Conservation (phyloP, 2,113 vertebrate species). For the Aptenodytes patagonicus region DNA sequence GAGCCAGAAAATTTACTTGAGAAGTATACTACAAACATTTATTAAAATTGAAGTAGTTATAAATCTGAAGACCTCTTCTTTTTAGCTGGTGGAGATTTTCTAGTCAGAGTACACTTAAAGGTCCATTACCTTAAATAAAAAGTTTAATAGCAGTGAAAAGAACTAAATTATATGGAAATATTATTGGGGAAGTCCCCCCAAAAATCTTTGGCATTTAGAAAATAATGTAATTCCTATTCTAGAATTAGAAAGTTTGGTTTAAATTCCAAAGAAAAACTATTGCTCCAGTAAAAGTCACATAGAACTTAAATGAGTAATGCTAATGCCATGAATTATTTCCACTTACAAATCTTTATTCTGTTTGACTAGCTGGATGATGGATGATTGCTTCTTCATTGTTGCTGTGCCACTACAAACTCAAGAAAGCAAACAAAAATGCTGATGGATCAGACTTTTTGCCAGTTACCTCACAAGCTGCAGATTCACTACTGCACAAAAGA, state of each 20-base stretch:
- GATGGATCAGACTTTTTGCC: slow-evolving; percentile 47
- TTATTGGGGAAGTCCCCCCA: not conserved
- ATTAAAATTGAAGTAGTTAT: not conserved
- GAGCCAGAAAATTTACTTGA: not conserved
- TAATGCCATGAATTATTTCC: slow-evolving; percentile 20
- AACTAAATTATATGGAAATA: not conserved
- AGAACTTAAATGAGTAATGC: not conserved
- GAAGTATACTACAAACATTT: not conserved
- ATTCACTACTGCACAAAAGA: slow-evolving; percentile 52
- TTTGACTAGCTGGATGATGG: slow-evolving; percentile 31
- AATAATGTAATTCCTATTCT: not conserved
- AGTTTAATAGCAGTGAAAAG: not conserved
- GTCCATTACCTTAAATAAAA: not conserved
- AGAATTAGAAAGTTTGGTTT: not conserved
- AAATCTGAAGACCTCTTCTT: not conserved
- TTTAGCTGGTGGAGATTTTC: not conserved
- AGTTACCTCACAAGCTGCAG: slow-evolving; percentile 61
- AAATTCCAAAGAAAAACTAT: not conserved
- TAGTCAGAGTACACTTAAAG: not conserved
- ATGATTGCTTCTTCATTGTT: slow-evolving; percentile 53
- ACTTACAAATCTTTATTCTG: not conserved
- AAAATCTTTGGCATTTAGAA: not conserved
- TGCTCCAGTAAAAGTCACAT: not conserved
- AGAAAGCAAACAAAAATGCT: slow-evolving; percentile 56
- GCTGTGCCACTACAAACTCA: slow-evolving; percentile 12